These are phyloP conservation scores for Palythoa grandis DNA, from an alignment of 92 coral and sea anemone species.

Conservation along the genomic window DNA sequence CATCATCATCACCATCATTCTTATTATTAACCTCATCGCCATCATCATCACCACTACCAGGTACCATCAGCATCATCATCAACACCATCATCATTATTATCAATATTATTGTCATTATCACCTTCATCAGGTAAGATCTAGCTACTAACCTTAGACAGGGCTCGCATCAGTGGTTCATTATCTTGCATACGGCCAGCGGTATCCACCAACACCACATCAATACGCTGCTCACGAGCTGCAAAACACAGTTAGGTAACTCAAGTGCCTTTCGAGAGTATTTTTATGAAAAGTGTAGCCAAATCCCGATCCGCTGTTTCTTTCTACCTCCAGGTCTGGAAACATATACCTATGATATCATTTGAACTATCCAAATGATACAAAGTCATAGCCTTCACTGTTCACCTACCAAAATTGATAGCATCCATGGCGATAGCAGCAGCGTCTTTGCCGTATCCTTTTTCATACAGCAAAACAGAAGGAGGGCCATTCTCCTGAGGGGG, in stretches of 20 bases:
- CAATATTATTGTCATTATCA: neutral
- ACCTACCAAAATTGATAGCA: constrained; percentile 93
- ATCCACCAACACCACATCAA: constrained; percentile 97
- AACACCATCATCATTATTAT: neutral
- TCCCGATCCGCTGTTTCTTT: neutral
- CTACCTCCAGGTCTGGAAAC: neutral
- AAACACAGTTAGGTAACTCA: neutral
- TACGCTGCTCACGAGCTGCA: constrained; percentile 94
- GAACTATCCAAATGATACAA: neutral
- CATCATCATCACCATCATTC: neutral
- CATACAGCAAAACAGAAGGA: constrained; percentile 93
- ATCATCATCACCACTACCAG: too few relatives aligned
- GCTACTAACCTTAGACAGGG: constrained; percentile 87
- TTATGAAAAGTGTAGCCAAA: neutral
- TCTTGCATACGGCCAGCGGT: constrained; percentile 99
- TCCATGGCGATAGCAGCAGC: constrained; percentile 99
- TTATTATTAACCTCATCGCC: neutral
- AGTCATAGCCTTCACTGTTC: neutral
- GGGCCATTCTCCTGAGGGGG: constrained; percentile 86
- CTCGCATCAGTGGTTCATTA: constrained; percentile 97
- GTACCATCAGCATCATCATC: neutral
- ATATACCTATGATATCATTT: neutral
- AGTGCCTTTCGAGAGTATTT: neutral
- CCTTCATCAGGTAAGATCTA: neutral
- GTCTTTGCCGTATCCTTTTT: constrained; percentile 97